Conservation (phyloP, 2,888 invertebrate genomes). For the Aproaerema taeniolella region DNA sequence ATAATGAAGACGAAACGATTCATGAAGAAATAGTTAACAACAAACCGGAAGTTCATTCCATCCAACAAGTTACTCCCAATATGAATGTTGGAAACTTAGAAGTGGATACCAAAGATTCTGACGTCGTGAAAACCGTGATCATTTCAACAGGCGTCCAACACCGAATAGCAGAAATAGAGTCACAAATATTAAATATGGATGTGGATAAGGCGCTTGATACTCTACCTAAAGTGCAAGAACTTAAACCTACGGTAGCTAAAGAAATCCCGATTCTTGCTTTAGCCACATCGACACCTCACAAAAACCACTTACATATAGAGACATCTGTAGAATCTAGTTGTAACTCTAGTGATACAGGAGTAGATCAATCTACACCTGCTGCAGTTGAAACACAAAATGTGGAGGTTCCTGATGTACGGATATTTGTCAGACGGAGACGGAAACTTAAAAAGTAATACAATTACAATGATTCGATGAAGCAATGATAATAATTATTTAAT, state of each 20-base stretch:
- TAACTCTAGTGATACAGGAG: constrained; percentile 22
- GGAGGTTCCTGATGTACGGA: constrained; percentile 58
- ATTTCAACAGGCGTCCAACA: constrained; percentile 51
- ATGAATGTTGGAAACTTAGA: constrained; percentile 3
- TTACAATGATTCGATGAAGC: too few species aligned
- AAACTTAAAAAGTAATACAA: constrained; percentile 39
- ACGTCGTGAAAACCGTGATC: constrained; percentile 45
- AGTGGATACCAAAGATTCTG: constrained; percentile 22
- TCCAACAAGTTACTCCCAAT: constrained; percentile 3
- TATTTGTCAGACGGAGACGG: constrained; percentile 53
- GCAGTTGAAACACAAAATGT: constrained; percentile 22
- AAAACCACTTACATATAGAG: constrained; percentile 22
- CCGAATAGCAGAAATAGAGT: neutral
- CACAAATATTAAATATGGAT: neutral
- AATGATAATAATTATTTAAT: too few species aligned
- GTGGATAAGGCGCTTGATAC: neutral
- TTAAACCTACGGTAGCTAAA: too few species aligned
- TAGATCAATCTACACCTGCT: constrained; percentile 24
- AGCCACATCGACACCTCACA: constrained; percentile 60
- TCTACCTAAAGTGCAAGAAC: neutral
- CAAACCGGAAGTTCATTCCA: neutral
- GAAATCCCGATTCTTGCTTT: constrained; percentile 27
- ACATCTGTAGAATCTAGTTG: constrained; percentile 18
- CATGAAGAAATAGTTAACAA: too few species aligned
- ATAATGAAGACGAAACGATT: too few species aligned